Percentiles rank a stretch among this genome's conserved stretches.
phyloP scores from a whole-genome alignment of 1,140 invertebrate species.

The Drosophila carrolli region DNA sequence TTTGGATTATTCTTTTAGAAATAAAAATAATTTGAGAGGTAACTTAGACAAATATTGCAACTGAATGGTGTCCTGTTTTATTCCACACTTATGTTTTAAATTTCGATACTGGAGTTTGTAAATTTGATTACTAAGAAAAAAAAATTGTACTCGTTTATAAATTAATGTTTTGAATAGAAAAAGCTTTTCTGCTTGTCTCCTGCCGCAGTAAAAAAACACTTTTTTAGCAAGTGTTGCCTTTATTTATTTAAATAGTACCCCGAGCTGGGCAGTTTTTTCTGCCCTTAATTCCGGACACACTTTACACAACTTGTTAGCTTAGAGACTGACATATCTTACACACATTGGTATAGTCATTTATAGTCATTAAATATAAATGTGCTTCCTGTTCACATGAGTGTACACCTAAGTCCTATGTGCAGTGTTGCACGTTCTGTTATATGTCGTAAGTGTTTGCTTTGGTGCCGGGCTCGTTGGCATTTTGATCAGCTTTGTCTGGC shows the following conservation, averaged over 20 bases:
- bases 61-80: no score
- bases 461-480: slow-evolving; percentile 3
- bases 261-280: slow-evolving; percentile 3
- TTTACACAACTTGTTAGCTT: slow-evolving; percentile 19
- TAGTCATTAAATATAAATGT: slow-evolving; percentile 2
- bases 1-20: no score
- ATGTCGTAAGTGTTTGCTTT: slow-evolving; percentile 8
- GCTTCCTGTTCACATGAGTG: not conserved
- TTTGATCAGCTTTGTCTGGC: not conserved
- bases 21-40: no score
- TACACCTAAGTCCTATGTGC: not conserved
- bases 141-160: no score
- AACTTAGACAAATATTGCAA: no score
- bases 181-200: no score
- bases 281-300: not conserved
- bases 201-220: not conserved
- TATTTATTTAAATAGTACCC: slow-evolving; percentile 28
- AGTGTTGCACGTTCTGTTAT: not conserved
- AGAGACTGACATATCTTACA: slow-evolving; percentile 29
- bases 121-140: no score
- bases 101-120: no score
- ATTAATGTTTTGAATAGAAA: no score
- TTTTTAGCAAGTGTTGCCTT: slow-evolving; percentile 22
- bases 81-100: no score
- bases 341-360: slow-evolving; percentile 9